Conservation (phyloP, 2,113 vertebrate genomes). For the Campylomormyrus tamandua region DNA sequence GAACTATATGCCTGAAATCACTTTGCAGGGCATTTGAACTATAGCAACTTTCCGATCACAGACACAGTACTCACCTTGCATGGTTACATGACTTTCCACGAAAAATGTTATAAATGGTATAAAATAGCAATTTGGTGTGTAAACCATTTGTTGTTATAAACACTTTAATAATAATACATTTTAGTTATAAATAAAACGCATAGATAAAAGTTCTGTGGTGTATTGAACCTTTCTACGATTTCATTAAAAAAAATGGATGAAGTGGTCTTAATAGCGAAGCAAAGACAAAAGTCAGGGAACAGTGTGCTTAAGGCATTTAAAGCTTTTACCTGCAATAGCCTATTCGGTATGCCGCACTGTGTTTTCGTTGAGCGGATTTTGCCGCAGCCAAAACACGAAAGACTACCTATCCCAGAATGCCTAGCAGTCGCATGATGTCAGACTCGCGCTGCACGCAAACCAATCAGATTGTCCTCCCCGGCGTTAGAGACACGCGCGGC, state of each 20-base stretch:
- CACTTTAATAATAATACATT: background rate
- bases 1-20: background rate
- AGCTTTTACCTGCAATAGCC: background rate
- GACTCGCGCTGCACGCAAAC: background rate
- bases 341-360: background rate
- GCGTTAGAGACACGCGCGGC: background rate
- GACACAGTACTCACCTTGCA: background rate
- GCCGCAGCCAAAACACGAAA: background rate
- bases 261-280: background rate
- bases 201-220: background rate
- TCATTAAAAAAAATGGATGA: background rate
- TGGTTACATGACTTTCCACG: background rate
- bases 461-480: background rate
- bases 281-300: background rate
- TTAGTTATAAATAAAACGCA: background rate
- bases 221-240: background rate
- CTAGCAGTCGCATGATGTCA: background rate
- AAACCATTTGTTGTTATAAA: background rate
- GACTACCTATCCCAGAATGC: background rate
- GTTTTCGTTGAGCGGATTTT: background rate
- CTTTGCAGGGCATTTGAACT: background rate
- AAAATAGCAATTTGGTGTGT: background rate
- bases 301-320: background rate
- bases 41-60: background rate
- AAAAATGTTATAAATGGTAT: background rate